Evolutionary conservation across 2,888 invertebrate species (phyloP).

Genomic region (Drosophila anomelani): DNA sequence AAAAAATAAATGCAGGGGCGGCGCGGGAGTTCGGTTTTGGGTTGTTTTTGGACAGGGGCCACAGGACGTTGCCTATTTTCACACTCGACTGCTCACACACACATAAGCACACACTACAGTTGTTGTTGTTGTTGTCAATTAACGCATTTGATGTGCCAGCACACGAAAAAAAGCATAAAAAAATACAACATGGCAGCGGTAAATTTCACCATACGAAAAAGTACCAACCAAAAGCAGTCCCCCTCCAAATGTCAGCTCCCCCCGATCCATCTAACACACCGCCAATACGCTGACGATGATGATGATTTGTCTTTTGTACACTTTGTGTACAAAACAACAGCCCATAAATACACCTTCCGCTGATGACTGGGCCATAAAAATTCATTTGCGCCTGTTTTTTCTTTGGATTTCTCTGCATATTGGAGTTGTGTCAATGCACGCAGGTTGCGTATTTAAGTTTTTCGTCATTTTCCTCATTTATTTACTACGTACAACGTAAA

Average conservation of each 20-base stretch:
- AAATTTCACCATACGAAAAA: slow-evolving; percentile 68
- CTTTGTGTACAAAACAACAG: slow-evolving; percentile 45
- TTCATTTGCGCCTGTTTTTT: slow-evolving; percentile 11
- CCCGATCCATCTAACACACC: not conserved
- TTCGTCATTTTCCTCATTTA: slow-evolving; percentile 15
- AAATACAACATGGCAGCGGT: slow-evolving; percentile 69
- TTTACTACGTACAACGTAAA: slow-evolving; percentile 38
- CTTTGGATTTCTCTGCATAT: not conserved
- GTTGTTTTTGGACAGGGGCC: not conserved
- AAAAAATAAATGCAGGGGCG: slow-evolving; percentile 54
- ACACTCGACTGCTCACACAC: slow-evolving; percentile 52
- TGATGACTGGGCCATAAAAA: slow-evolving; percentile 11
- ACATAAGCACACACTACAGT: slow-evolving; percentile 8
- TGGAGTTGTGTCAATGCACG: slow-evolving; percentile 1
- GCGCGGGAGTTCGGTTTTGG: slow-evolving; percentile 18
- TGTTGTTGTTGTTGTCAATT: slow-evolving; percentile 71
- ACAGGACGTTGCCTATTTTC: slow-evolving; percentile 66
- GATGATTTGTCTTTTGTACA: slow-evolving; percentile 46
- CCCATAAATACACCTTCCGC: slow-evolving; percentile 21
- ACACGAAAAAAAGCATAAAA: slow-evolving; percentile 40
- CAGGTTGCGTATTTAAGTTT: slow-evolving; percentile 21
- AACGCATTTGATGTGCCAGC: slow-evolving; percentile 66
- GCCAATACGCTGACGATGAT: slow-evolving; percentile 23
- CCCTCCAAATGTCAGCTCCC: slow-evolving; percentile 9
- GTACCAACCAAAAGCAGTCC: slow-evolving; percentile 50